phyloP scores from a whole-genome alignment of 2,797 vertebrate species.

The Syngnathus rostellatus region DNA sequence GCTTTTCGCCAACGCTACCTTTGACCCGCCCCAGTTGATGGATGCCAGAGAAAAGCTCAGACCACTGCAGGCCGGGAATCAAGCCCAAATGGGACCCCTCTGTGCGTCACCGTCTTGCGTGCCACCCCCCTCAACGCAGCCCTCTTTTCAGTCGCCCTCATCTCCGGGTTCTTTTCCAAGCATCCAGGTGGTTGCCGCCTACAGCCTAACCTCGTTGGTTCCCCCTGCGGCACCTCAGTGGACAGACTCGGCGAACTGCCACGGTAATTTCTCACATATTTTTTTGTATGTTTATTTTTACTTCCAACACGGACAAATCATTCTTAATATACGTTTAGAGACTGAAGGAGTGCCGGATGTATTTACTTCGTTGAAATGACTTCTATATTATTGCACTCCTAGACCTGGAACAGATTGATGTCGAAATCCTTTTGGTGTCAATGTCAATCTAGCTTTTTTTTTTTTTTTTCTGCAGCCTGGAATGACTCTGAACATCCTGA shows the following conservation, averaged over 20 bases:
- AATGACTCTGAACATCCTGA: background rate
- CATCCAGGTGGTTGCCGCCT: background rate
- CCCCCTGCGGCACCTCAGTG: background rate
- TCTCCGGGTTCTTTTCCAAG: background rate
- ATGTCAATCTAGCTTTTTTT: background rate
- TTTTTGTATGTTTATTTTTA: no score
- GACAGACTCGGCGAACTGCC: background rate
- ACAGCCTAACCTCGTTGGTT: background rate
- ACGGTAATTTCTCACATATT: background rate
- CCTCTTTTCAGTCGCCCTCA: conserved; percentile 1
- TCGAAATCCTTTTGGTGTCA: no score
- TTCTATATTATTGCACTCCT: background rate
- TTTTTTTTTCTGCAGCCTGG: background rate
- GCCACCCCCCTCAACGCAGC: background rate
- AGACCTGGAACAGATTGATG: no score
- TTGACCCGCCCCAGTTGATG: conserved; percentile 19
- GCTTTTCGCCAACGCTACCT: conserved; percentile 22
- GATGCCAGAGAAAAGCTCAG: conserved; percentile 18
- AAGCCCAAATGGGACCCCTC: background rate
- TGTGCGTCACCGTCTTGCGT: background rate
- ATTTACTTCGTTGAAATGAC: no score
- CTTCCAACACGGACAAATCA: no score
- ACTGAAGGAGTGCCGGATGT: no score
- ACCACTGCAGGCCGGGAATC: background rate
- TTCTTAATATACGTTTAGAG: no score